Base-by-base conservation (phyloP, 2,888 invertebrate genomes). In the Toxonevra muliebris region DNA sequence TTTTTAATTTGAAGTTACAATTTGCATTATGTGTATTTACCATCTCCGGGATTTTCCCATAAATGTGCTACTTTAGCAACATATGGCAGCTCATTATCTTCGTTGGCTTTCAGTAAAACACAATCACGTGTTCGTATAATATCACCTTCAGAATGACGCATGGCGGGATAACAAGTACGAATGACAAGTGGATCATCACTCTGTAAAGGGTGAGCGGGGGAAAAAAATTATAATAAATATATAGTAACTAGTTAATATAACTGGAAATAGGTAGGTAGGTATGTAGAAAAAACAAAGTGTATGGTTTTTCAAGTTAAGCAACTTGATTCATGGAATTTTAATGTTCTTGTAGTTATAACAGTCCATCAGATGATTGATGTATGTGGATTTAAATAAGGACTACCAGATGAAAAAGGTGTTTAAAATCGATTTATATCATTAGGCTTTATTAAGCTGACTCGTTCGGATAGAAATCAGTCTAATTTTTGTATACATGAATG, bases 41-140 rank as follows among this genome's bases (percentile, higher is more conserved):
- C 96, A 85, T 95, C 94, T 65, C 93, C 93, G 3, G 95, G 93
- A 87, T 96, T 95, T 86, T 97, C 96, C 96, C 97, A 98, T 43
- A 98, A 89, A 69, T 94, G 92, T 64, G 95, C 94, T 72, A 98
- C 93, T 87, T 97, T 93, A 61, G 97, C 98, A 63, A 98, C 95
- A 86, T 93, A 98, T 30, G 98, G 98, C 76, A 96, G 89, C 82
- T 96, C 95, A 76, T 92, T 93, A 77, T 89, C 90, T 80, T 88
- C 90, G 63, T 94, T 94, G 55, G 97, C 95, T 75, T 94, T 92
- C 73, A 98, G 88, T 69, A 98, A 88, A 66, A 98, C 95, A 86
- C 97, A 96, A 87, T 98, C 97, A 65, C 93, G 89, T 45, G 94
- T 92, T 83, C 90, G 87, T 75, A 98, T 92, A 70, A 93, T 89